Base-by-base conservation (phyloP, 2,113 vertebrate species). In the Strix aluco region DNA sequence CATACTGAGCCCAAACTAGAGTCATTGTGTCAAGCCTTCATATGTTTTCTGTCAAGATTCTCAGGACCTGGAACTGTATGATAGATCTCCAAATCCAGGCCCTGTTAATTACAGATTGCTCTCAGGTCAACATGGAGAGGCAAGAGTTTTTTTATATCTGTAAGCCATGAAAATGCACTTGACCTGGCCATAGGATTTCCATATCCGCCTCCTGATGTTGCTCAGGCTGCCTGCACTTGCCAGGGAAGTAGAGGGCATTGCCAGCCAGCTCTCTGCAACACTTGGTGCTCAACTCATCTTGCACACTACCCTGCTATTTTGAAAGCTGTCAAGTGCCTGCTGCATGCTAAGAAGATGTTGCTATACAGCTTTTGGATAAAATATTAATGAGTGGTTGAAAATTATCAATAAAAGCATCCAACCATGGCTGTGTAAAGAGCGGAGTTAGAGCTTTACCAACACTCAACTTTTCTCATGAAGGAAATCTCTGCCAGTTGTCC, bases 341-440 rank as follows among this genome's bases (percentile, higher is more conserved):
- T 91, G 30, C 44, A 26, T 25, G 11, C 70, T 82, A 65, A 51
- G 57, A 51, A 69, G 75, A 71, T 3, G 15, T 34, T 79, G 26
- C 40, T 61, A 23, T 72, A 65, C 52, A 74, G 44, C 49, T 88
- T 95, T 74, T 70, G 81, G 46, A n/a, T 93, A 63, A 92, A 96
- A 94, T 79, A 85, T 93, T 81, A 61, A 90, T 65, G 29, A 74
- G 23, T 57, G 11, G 38, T 34, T 71, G 66, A 82, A 90, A 93
- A 69, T 52, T 34, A 61, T 47, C 67, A 67, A 63, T 47, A 19
- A 65, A 87, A 79, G 9, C 54, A 70, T 63, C 29, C 40, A 86
- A 17, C 25, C 47, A 36, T 13, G 30, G 38, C 58, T 65, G 13
- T 16, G 49, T 6, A 44, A 65, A 86, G 32, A 62, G 51, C 11